These are phyloP conservation scores for Lepeophtheirus nordmannii DNA, from an alignment of 2,888 invertebrate species.

Conservation along the genomic window DNA sequence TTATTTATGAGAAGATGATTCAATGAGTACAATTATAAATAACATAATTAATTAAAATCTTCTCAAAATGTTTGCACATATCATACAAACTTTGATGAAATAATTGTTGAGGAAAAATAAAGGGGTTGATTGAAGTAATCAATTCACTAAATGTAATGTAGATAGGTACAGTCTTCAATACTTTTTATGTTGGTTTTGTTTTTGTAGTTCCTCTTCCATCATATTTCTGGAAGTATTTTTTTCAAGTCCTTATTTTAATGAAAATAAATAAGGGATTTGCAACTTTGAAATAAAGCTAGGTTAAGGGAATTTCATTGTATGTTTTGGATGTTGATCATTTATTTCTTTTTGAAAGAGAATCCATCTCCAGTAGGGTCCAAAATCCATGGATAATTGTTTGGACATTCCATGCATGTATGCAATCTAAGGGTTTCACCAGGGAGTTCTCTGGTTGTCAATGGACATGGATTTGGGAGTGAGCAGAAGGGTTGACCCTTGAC, in stretches of 20 bases:
- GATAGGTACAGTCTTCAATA: not conserved
- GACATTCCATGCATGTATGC: conserved; percentile 90
- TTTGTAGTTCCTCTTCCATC: not conserved
- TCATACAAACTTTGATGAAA: too few relatives aligned
- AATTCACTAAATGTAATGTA: not conserved
- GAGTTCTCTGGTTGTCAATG: conserved; percentile 69
- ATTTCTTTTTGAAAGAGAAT: conserved; percentile 27
- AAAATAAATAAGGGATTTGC: too few relatives aligned
- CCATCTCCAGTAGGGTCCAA: conserved; percentile 86
- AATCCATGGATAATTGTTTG: conserved; percentile 87
- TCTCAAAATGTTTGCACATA: too few relatives aligned
- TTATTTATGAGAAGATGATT: too few relatives aligned
- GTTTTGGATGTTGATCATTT: not conserved
- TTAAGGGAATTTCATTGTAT: not conserved
- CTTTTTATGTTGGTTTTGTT: not conserved
- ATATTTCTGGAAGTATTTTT: not conserved
- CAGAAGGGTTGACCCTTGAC: conserved; percentile 85
- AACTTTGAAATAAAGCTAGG: not conserved
- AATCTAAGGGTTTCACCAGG: conserved; percentile 80
- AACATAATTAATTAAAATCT: too few relatives aligned
- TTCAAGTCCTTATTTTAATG: not conserved
- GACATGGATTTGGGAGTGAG: conserved; percentile 77
- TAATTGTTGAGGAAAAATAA: too few relatives aligned
- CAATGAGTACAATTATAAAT: too few relatives aligned
- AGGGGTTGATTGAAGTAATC: not conserved